phyloP scores from a whole-genome alignment of 2,888 invertebrate genomes.

The Callinectes sapidus region DNA sequence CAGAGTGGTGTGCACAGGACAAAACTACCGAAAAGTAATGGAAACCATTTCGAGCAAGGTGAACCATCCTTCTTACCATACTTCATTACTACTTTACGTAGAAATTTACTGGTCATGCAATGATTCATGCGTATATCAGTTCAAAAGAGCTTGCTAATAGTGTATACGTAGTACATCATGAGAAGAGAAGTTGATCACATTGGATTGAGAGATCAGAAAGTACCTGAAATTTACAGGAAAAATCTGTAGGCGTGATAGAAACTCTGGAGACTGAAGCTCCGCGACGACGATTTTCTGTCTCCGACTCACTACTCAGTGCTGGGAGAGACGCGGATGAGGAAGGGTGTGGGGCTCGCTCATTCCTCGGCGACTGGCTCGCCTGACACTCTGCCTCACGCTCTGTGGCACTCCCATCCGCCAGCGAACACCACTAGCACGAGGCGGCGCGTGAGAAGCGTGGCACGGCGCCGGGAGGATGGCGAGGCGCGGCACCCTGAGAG shows the following conservation, averaged over 20 bases:
- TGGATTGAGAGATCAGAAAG: neutral
- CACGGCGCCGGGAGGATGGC: neutral
- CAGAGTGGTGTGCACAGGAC: neutral
- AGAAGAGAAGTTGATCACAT: neutral
- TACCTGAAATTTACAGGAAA: neutral
- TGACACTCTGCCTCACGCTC: neutral
- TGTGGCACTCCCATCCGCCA: neutral
- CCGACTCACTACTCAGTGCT: neutral
- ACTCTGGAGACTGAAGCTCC: neutral
- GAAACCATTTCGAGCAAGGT: neutral
- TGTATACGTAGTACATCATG: neutral
- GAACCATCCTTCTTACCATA: neutral
- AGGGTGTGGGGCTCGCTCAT: neutral
- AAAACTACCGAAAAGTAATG: neutral
- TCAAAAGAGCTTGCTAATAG: neutral
- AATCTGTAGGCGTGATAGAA: neutral
- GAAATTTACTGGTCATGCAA: neutral
- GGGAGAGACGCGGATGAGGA: neutral
- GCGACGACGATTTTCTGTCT: neutral
- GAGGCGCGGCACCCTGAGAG: neutral
- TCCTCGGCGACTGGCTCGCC: neutral
- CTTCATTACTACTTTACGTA: neutral
- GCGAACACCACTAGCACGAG: neutral
- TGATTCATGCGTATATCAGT: neutral
- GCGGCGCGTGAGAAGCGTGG: neutral